phyloP scores from a whole-genome alignment of 2,113 vertebrate genomes.

The Glareola pratincola region DNA sequence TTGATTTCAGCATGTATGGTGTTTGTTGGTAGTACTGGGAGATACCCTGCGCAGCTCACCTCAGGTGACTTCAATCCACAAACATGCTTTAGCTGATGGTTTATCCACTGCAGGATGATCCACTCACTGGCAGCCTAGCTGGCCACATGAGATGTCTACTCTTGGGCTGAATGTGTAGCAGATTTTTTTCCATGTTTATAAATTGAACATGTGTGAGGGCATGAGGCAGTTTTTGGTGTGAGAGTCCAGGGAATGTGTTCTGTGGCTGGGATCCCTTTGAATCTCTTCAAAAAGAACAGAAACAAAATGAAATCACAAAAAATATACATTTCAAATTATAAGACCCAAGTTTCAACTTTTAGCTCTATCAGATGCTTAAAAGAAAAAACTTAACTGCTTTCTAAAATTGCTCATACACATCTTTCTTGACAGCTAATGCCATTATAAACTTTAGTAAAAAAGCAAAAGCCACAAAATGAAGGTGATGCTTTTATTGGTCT shows the following conservation, averaged over 20 bases:
- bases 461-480: neutral
- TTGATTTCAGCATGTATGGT: neutral
- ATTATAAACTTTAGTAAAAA: neutral
- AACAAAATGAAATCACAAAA: neutral
- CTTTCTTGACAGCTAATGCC: neutral
- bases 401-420: neutral
- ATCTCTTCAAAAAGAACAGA: neutral
- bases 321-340: neutral
- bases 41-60: neutral
- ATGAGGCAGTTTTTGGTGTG: neutral
- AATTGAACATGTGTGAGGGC: neutral
- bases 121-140: neutral
- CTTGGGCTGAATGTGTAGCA: neutral
- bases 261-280: neutral
- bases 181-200: neutral
- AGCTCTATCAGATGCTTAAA: neutral
- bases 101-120: neutral
- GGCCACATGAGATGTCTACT: neutral
- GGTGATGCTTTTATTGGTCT: neutral
- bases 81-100: fast-evolving
- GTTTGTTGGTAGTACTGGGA: neutral
- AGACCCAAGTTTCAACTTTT: neutral
- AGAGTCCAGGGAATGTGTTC: neutral
- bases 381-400: neutral
- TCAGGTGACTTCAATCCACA: neutral